These are phyloP conservation scores for Meda fulgida DNA, from an alignment of 2,797 vertebrate species.

Conservation along the genomic window DNA sequence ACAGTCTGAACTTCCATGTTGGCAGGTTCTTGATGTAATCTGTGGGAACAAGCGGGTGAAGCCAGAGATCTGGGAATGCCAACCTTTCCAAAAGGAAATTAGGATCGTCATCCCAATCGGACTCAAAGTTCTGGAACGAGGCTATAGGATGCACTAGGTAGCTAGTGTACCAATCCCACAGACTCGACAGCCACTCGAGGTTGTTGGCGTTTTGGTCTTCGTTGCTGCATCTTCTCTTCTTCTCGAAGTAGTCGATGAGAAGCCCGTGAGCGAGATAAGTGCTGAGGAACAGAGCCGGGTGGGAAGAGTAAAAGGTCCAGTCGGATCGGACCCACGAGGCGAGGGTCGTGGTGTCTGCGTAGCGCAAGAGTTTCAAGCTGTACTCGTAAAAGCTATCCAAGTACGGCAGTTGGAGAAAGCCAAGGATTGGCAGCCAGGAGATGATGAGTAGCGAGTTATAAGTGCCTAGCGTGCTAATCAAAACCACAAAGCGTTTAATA, in stretches of 20 bases:
- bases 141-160: constrained; percentile 93
- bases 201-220: constrained; percentile 91
- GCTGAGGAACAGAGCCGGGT: constrained; percentile 94
- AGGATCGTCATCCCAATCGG: constrained; percentile 95
- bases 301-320: constrained; percentile 98
- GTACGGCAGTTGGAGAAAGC: constrained; percentile 93
- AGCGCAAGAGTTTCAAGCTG: constrained; percentile 93
- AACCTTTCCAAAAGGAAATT: constrained; percentile 89
- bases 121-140: constrained; percentile 89
- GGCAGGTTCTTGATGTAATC: constrained; percentile 95
- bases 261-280: constrained; percentile 94
- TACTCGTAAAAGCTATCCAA: constrained; percentile 93
- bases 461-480: constrained; percentile 97
- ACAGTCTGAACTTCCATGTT: constrained; percentile 85
- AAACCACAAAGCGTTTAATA: constrained; percentile 96
- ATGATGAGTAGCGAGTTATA: constrained; percentile 96
- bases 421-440: constrained; percentile 95
- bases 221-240: constrained; percentile 85
- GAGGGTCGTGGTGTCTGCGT: constrained; percentile 91
- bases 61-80: constrained; percentile 96
- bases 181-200: constrained; percentile 94
- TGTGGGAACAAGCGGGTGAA: constrained; percentile 89
- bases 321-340: constrained; percentile 94
- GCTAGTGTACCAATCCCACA: constrained; percentile 99
- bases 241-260: constrained; percentile 96